phyloP scores from a whole-genome alignment of 1,140 invertebrate species.

The Stratiolaelaps scimitus region DNA sequence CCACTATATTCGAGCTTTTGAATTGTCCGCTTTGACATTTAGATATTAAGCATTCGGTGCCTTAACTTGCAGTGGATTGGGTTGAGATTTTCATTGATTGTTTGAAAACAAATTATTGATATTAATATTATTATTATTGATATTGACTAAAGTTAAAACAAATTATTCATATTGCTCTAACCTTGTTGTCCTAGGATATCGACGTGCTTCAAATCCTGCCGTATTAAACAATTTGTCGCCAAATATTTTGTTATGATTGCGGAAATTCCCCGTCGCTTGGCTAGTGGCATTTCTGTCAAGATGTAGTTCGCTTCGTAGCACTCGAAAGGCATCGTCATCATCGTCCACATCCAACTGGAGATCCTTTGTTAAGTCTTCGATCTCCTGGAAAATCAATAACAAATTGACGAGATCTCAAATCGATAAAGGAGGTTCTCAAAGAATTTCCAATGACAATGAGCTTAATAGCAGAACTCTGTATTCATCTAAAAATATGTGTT shows the following conservation, averaged over 20 bases:
- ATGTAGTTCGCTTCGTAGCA: background rate
- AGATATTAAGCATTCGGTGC: no score
- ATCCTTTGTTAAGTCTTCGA: conserved; percentile 16
- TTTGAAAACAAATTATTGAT: no score
- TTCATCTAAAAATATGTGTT: no score
- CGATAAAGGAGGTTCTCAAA: no score
- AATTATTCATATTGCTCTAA: background rate
- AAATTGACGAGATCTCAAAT: no score
- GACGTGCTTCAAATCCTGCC: background rate
- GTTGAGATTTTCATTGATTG: no score
- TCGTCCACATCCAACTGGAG: conserved; percentile 12
- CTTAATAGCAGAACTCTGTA: no score
- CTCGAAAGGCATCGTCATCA: background rate
- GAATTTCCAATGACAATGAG: no score
- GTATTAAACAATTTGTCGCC: conserved; percentile 5
- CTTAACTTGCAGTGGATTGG: no score
- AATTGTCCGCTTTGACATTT: no score
- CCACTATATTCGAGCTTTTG: no score
- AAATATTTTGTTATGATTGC: conserved; percentile 12
- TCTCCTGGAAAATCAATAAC: background rate
- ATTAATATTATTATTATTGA: no score
- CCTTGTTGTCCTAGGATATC: conserved; percentile 2
- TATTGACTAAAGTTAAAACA: background rate
- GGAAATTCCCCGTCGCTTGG: background rate
- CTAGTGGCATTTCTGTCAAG: background rate